These are phyloP conservation scores for Halcyon chelicuti DNA, from an alignment of 2,797 vertebrate genomes.

Conservation along the genomic window DNA sequence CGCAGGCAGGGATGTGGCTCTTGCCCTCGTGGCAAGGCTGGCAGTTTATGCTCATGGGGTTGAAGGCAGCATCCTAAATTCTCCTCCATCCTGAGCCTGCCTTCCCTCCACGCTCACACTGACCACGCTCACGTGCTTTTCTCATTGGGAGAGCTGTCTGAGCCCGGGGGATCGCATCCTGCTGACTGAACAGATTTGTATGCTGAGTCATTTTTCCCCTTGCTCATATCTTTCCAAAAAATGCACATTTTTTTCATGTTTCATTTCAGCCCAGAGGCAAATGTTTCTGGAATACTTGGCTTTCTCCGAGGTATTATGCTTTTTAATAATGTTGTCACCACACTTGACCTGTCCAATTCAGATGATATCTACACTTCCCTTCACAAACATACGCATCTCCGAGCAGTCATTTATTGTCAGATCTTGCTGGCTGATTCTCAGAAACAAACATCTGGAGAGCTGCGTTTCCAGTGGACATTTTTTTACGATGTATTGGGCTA, in stretches of 20 bases:
- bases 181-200: slow-evolving; percentile 15
- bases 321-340: slow-evolving; percentile 69
- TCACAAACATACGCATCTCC: slow-evolving; percentile 46
- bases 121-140: background rate
- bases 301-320: slow-evolving; percentile 63
- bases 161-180: background rate
- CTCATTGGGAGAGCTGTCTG: rapidly evolving
- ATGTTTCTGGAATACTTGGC: slow-evolving; percentile 54
- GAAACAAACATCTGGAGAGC: slow-evolving; percentile 55
- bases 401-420: slow-evolving; percentile 50
- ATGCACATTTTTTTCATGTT: slow-evolving; percentile 52
- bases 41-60: background rate
- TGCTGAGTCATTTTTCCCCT: slow-evolving; percentile 59
- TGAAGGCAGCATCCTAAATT: background rate
- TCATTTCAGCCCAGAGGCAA: slow-evolving; percentile 70
- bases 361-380: slow-evolving; percentile 67
- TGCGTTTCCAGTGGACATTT: background rate
- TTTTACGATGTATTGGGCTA: background rate
- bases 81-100: background rate
- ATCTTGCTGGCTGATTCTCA: slow-evolving; percentile 48
- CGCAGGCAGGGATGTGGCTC: background rate
- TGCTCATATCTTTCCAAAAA: slow-evolving; percentile 40
- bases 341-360: slow-evolving; percentile 73
- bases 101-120: rapidly evolving
- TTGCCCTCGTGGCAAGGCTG: background rate